These are phyloP conservation scores for Salvelinus sp. DNA, from an alignment of 2,113 vertebrate genomes.

Conservation along the genomic window DNA sequence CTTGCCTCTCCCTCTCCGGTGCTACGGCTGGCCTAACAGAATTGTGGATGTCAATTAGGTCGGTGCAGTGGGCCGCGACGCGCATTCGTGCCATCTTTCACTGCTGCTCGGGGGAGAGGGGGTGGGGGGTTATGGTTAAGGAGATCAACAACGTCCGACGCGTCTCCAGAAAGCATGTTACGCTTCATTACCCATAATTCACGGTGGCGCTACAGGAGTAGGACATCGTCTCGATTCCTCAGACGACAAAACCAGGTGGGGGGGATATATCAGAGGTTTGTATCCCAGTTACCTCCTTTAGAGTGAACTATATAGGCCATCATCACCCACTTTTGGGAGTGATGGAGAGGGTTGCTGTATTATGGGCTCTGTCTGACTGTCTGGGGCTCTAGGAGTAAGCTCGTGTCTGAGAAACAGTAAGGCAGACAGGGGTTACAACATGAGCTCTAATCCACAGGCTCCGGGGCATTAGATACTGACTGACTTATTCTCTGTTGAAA, in stretches of 20 bases:
- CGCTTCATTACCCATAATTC: conserved; percentile 4
- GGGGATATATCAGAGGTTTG: neutral
- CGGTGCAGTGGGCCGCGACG: neutral
- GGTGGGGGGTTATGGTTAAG: neutral
- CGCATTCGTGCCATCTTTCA: neutral
- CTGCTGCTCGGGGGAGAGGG: neutral
- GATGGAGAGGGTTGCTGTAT: neutral
- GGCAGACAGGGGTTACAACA: neutral
- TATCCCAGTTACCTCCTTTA: neutral
- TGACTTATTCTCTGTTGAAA: neutral
- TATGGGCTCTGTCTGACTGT: neutral
- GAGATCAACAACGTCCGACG: neutral
- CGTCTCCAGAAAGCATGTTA: neutral
- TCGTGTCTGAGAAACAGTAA: neutral
- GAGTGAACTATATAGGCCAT: neutral
- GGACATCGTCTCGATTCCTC: neutral
- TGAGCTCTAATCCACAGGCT: neutral
- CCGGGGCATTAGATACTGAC: neutral
- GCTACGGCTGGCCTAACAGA: neutral
- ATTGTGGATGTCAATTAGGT: neutral
- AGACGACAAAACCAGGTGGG: neutral
- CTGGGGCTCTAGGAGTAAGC: neutral
- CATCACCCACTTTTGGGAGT: neutral
- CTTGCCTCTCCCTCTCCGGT: neutral
- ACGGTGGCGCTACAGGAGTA: neutral